Conservation (phyloP, 2,888 invertebrate species). For the Leptopilina syphax region DNA sequence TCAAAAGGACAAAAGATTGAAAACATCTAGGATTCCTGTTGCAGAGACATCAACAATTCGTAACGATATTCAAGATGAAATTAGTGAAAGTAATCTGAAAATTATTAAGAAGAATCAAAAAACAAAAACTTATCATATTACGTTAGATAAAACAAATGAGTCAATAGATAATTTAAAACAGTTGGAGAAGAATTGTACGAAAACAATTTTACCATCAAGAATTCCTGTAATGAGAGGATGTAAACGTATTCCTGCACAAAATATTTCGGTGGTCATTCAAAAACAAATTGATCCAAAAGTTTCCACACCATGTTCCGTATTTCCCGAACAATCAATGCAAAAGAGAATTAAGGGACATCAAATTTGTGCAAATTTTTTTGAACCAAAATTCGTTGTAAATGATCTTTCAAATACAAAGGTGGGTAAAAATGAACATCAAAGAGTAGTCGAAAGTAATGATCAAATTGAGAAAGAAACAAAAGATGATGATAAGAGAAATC, state of each 20-base stretch:
- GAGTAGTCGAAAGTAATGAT: neutral
- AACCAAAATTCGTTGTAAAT: neutral
- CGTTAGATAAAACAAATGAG: neutral
- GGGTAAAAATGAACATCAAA: neutral
- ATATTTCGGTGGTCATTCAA: constrained; percentile 53
- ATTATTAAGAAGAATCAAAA: neutral
- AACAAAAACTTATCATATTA: neutral
- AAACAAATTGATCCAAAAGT: constrained; percentile 53
- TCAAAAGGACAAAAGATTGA: constrained; percentile 45
- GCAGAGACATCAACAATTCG: neutral
- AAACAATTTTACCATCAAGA: constrained; percentile 56
- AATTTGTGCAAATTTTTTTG: constrained; percentile 37
- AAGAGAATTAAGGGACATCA: constrained; percentile 27
- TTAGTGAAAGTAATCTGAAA: neutral
- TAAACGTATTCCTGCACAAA: constrained; percentile 56
- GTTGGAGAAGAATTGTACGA: neutral
- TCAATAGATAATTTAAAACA: neutral
- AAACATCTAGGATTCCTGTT: constrained; percentile 35
- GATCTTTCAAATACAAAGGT: neutral
- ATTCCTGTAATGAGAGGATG: constrained; percentile 65
- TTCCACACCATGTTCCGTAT: constrained; percentile 49
- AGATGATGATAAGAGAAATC: neutral
- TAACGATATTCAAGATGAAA: neutral
- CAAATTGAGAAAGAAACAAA: neutral
- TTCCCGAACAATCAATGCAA: neutral